A percentile compares a stretch with the other conserved stretches of the same genome.
phyloP scores from a whole-genome alignment of 2,888 invertebrate genomes.

The Ichneumoninae sp. region DNA sequence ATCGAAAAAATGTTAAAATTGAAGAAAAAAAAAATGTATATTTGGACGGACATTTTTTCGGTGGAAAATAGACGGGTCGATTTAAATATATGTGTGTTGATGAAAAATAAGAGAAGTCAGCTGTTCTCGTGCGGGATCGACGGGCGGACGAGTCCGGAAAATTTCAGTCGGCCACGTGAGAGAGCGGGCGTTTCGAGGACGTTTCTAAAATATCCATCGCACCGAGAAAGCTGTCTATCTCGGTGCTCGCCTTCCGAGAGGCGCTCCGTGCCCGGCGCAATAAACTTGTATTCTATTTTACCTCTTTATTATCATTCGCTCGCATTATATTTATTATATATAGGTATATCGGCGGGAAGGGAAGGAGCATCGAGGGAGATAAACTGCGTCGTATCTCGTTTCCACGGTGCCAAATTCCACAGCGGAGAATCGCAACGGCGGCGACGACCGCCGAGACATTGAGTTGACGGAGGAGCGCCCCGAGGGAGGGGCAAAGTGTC shows the following conservation, averaged over 20 bases:
- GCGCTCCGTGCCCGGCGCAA: background rate
- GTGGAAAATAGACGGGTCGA: too few species aligned
- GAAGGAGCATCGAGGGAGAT: slow-evolving; percentile 23
- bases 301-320: background rate
- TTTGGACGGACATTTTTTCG: too few species aligned
- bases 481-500: background rate
- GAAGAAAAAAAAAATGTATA: background rate
- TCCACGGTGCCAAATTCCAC: slow-evolving; percentile 21
- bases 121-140: too few species aligned
- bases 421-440: background rate
- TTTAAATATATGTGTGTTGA: too few species aligned
- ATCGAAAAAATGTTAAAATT: too few species aligned
- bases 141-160: too few species aligned
- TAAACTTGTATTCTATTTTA: background rate
- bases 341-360: background rate
- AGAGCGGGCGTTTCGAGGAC: background rate
- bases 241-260: too few species aligned
- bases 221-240: too few species aligned
- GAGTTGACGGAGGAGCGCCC: background rate
- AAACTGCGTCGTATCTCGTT: slow-evolving; percentile 55
- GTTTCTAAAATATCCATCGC: slow-evolving; percentile 4
- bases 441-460: background rate
- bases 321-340: too few species aligned
- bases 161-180: background rate
- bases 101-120: too few species aligned